phyloP scores from a whole-genome alignment of 2,113 vertebrate genomes.

The Xerus inauris region DNA sequence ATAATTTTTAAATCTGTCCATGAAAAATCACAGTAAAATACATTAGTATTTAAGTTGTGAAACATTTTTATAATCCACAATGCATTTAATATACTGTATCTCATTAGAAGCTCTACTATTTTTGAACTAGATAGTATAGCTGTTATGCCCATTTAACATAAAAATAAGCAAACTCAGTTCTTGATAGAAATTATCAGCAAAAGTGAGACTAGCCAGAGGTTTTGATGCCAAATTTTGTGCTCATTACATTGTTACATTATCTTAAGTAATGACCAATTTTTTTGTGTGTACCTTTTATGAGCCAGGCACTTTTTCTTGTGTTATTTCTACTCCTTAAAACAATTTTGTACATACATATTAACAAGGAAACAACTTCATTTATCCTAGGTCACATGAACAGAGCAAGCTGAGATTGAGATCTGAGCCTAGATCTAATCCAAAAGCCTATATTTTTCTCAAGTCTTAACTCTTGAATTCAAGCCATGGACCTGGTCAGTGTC shows the following conservation, averaged over 20 bases:
- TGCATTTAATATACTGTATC: not conserved
- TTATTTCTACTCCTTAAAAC: not conserved
- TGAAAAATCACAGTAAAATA: conserved; percentile 34
- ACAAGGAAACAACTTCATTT: not conserved
- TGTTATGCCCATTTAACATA: not conserved
- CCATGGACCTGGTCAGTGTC: not conserved
- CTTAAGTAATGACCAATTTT: not conserved
- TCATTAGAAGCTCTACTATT: not conserved
- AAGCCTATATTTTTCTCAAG: conserved; percentile 20
- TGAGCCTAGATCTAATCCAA: not conserved
- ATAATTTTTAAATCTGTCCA: not conserved
- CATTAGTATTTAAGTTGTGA: not conserved
- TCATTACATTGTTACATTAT: not conserved
- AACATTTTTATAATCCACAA: not conserved
- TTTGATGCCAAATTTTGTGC: conserved; percentile 1
- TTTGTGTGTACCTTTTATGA: not conserved
- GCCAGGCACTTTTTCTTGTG: not conserved
- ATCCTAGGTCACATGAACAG: not conserved
- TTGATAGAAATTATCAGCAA: not conserved
- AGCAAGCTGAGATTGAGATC: not conserved
- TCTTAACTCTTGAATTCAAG: conserved; percentile 17
- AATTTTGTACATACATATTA: not conserved
- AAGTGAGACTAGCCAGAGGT: not conserved
- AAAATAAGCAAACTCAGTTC: not conserved
- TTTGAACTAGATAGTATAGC: not conserved